These are phyloP conservation scores for Xerus rutilus DNA, from an alignment of 2,797 vertebrate species.

Conservation along the genomic window DNA sequence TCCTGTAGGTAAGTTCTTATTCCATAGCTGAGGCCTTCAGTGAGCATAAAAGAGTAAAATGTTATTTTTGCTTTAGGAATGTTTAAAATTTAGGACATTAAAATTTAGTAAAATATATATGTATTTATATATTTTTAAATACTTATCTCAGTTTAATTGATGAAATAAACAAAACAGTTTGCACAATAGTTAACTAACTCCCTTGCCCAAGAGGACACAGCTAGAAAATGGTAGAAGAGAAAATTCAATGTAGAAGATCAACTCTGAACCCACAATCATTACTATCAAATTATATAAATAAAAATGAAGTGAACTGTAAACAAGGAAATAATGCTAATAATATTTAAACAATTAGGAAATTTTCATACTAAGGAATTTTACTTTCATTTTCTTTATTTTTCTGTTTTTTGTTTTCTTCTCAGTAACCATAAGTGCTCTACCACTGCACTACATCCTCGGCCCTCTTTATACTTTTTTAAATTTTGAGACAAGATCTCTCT, in stretches of 20 bases:
- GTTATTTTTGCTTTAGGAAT: constrained; percentile 20
- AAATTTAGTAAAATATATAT: constrained; percentile 32
- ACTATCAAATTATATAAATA: not conserved
- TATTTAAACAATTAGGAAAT: not conserved
- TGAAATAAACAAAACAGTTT: not conserved
- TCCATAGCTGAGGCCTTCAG: not conserved
- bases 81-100: not conserved
- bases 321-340: not conserved
- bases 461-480: too few species aligned
- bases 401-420: too few species aligned
- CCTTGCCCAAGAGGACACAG: not conserved
- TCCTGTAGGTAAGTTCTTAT: not conserved
- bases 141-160: not conserved
- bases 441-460: too few species aligned
- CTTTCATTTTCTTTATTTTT: too few species aligned
- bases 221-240: constrained; percentile 14
- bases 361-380: not conserved
- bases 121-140: not conserved
- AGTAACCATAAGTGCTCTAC: too few species aligned
- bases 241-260: constrained; percentile 36
- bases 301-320: not conserved
- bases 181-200: constrained; percentile 1
- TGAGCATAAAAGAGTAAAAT: not conserved
- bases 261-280: not conserved
- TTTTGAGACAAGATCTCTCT: too few species aligned